These are phyloP conservation scores for Melanotus villosus DNA, from an alignment of 2,888 invertebrate genomes.

Conservation along the genomic window DNA sequence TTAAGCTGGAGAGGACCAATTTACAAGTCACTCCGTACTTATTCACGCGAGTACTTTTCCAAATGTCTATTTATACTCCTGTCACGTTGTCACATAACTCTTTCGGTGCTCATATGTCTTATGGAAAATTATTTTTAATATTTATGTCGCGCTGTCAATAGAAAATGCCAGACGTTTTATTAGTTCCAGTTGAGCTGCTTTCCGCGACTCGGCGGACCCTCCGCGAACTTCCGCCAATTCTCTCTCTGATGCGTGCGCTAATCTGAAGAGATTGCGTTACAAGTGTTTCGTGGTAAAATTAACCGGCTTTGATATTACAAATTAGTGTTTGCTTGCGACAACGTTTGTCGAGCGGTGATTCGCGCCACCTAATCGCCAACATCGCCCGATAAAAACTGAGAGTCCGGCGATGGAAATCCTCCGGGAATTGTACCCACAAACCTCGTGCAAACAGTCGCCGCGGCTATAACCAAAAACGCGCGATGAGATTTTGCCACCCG, in stretches of 20 bases:
- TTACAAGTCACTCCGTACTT: conserved; percentile 63
- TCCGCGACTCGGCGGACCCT: conserved; percentile 36
- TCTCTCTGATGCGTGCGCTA: conserved; percentile 35
- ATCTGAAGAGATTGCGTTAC: conserved; percentile 28
- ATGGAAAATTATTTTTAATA: conserved; percentile 63
- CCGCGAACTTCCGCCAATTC: conserved; percentile 45
- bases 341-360: not conserved
- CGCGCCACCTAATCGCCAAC: conserved; percentile 1
- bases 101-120: conserved; percentile 56
- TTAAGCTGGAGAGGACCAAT: conserved; percentile 63
- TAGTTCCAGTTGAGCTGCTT: conserved; percentile 55
- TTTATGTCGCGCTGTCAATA: conserved; percentile 58
- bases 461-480: conserved; percentile 42
- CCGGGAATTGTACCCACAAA: conserved; percentile 34
- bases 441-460: conserved; percentile 24
- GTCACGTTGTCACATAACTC: conserved; percentile 59
- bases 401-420: conserved; percentile 35
- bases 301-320: conserved; percentile 14
- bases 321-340: conserved; percentile 6
- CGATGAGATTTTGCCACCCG: conserved; percentile 47
- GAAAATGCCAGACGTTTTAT: conserved; percentile 55
- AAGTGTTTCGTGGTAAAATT: conserved; percentile 26
- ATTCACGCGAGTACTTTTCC: conserved; percentile 59
- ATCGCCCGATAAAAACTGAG: conserved; percentile 31
- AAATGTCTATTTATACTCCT: conserved; percentile 61